Base-by-base conservation (phyloP, 1,140 invertebrate genomes). In the Lordiphosa stackelbergi region DNA sequence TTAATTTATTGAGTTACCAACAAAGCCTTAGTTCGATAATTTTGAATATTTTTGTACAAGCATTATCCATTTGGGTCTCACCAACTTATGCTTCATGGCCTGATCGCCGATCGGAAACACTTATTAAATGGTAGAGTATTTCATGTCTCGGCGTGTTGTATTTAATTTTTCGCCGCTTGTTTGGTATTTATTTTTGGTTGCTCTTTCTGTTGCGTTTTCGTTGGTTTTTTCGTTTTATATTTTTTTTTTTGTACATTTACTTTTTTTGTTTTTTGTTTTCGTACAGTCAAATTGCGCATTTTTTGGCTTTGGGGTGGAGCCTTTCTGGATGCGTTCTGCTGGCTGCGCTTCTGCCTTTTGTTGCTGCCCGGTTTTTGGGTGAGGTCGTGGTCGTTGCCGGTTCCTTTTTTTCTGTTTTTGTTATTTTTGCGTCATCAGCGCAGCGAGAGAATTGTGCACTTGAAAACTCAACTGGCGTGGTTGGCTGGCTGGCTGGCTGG, bases 261-360 rank as follows among this genome's bases (percentile, higher is more conserved):
- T n/a, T 56, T 43, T 38, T 12, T 68, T 41, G 12, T 59, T 58
- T 69, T 69, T 69, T 69, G 54, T 64, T 79, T 79, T 79, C 75
- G 75, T 79, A 75, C 70, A 79, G 75, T 79, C 75, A 81, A 81
- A 79, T 79, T 79, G 75, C 77, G 68, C 75, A 83, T 79, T 81
- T 54, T 79, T 79, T 75, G 77, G 77, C 77, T 83, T 83, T 79
- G 75, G 75, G 75, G 75, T 79, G 75, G 75, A 79, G 75, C 77
- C 59, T 53, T 73, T 42, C 69, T 35, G 36, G 54, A 65, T 77
- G 69, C 73, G 73, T 72, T 70, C 34, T 51, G 59, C 54, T 57
- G 43, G 38, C 22, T 66, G 66, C 40, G 45, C 37, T 12, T 12
- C 28, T 24, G 68, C 40, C 22, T 62, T 66, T 43, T 69, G 48